Base-by-base conservation (phyloP, 2,113 vertebrate genomes). In the Pseudopodoces humilis region DNA sequence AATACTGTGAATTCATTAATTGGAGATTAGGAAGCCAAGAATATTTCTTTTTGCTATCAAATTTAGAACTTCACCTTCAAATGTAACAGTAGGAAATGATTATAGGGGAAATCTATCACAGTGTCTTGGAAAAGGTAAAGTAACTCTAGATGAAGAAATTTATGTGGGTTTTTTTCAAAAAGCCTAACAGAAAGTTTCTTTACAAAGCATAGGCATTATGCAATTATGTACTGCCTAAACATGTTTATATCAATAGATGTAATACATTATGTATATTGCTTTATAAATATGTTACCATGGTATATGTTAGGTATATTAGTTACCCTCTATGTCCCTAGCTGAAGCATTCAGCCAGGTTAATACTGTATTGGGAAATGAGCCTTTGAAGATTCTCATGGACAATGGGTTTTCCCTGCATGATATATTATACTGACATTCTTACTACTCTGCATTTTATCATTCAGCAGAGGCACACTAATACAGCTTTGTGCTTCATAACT, bases 1-100 rank as follows among this genome's bases (percentile, higher is more conserved):
- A 78, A 74, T 89, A 37, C 41, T 56, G 65, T 72, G 80, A 84
- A 86, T 87, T 70, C 58, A 94, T 96, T 95, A 95, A 83, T 58
- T 92, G 56, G 76, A 89, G 47, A 25, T 27, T 65, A 81, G 28
- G 59, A 94, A 83, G 31, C 41, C 74, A 95, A 55, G 90, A 91
- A 94, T 78, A 33, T 46, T 68, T 95, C 52, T 94, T 72, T 91
- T 92, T 92, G 10, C 30, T 95, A 49, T 86, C 78, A 60, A 75
- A 95, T 85, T 77, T 77, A 84, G 62, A 74, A 81, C 4, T 75
- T 82, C 17, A 79, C 14, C 11, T 88, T 96, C 27, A 11, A 86
- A 52, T 86, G 50, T 79, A 78, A 88, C 20, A 90, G 64, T 75
- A 83, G 49, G 46, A 76, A 94, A 92, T 87, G 3, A 86, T 78